Conservation (phyloP, 2,888 invertebrate species). For the Thymelicus sylvestris region DNA sequence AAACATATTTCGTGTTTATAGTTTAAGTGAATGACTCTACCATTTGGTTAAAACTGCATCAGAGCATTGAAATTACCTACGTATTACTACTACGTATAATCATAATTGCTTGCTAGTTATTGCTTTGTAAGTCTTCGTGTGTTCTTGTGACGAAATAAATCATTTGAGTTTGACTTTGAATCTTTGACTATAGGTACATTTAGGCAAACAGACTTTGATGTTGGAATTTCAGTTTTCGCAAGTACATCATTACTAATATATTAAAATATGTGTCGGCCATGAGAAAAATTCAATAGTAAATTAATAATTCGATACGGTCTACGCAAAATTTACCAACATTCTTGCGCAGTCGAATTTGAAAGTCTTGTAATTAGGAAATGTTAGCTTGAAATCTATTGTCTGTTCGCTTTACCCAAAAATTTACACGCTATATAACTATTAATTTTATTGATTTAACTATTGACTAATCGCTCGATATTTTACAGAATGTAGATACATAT, state of each 20-base stretch:
- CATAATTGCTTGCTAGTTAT: too few relatives aligned
- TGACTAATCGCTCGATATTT: neutral
- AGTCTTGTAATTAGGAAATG: slow-evolving; percentile 7
- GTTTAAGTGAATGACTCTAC: too few relatives aligned
- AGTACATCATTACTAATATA: neutral
- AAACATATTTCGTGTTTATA: too few relatives aligned
- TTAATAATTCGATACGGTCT: slow-evolving; percentile 24
- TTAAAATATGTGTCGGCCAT: slow-evolving; percentile 15
- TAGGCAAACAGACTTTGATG: neutral
- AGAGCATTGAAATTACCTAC: too few relatives aligned
- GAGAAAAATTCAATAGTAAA: slow-evolving; percentile 13
- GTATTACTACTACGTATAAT: too few relatives aligned
- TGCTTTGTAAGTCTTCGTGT: too few relatives aligned
- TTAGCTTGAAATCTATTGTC: neutral
- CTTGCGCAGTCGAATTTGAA: slow-evolving; percentile 10
- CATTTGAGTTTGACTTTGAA: too few relatives aligned
- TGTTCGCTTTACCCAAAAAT: neutral
- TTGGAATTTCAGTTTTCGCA: neutral
- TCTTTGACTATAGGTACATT: too few relatives aligned
- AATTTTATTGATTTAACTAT: neutral
- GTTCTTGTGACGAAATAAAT: too few relatives aligned
- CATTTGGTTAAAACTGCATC: too few relatives aligned
- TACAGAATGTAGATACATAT: too few relatives aligned
- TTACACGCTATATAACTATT: slow-evolving; percentile 1
- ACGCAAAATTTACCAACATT: slow-evolving; percentile 11